Evolutionary conservation across 2,113 vertebrate species (phyloP).

Genomic region (Hyperopisus bebe): DNA sequence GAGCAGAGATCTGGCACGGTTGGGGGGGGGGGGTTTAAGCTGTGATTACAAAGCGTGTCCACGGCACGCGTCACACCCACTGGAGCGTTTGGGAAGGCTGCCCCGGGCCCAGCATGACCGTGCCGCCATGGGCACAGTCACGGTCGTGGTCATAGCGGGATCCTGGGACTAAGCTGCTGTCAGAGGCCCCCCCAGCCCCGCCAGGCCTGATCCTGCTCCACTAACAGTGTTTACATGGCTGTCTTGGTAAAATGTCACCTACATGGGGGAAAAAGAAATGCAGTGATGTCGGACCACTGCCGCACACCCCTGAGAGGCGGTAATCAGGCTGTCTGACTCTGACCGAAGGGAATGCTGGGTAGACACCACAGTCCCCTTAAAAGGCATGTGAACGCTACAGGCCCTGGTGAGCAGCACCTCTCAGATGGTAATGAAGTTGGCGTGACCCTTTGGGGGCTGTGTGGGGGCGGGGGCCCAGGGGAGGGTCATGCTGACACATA

Average conservation of each 20-base stretch:
- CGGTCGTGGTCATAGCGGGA: not conserved
- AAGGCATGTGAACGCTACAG: not conserved
- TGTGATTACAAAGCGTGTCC: slow-evolving; percentile 10
- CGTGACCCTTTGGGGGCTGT: not conserved
- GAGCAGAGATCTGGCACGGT: not conserved
- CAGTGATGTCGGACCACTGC: not conserved
- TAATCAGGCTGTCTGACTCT: not conserved
- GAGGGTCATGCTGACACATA: slow-evolving; percentile 62
- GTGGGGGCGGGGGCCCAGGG: slow-evolving; percentile 33
- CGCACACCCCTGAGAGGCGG: not conserved
- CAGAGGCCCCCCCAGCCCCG: not conserved
- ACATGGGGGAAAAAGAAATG: not conserved
- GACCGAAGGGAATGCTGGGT: not conserved
- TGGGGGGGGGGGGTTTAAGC: not conserved
- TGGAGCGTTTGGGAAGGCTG: slow-evolving; percentile 6
- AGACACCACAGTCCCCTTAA: not conserved
- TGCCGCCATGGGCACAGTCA: not conserved
- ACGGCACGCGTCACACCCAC: not conserved
- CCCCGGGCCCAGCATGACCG: not conserved
- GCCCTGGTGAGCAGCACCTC: not conserved
- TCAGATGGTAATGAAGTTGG: slow-evolving; percentile 27
- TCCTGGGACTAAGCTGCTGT: not conserved
- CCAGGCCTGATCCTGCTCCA: not conserved
- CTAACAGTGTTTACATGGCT: not conserved
- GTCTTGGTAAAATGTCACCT: not conserved